These are phyloP conservation scores for Carapus acus DNA, from an alignment of 2,797 vertebrate species.

Conservation along the genomic window DNA sequence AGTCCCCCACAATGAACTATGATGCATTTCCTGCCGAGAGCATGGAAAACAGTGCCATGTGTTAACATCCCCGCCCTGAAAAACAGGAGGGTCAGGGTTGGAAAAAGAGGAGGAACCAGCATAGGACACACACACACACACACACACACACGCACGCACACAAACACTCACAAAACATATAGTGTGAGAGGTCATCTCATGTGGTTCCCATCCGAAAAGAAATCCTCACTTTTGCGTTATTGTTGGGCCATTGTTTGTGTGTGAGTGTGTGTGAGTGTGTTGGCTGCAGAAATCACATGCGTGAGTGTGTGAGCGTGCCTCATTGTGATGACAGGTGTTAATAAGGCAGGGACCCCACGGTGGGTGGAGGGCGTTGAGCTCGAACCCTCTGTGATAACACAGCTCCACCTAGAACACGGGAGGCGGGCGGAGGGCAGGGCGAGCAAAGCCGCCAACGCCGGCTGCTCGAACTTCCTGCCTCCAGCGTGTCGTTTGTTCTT, in stretches of 20 bases:
- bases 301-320: constrained; percentile 4
- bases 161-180: neutral
- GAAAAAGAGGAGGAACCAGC: constrained; percentile 47
- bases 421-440: constrained; percentile 49
- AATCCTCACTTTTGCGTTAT: constrained; percentile 3
- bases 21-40: constrained; percentile 96
- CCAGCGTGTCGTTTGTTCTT: constrained; percentile 32
- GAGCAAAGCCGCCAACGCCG: constrained; percentile 28
- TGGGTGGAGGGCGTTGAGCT: constrained; percentile 48
- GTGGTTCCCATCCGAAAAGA: constrained; percentile 6
- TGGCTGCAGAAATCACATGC: constrained; percentile 24
- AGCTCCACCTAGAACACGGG: constrained; percentile 44
- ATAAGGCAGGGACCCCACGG: constrained; percentile 43
- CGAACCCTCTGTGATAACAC: constrained; percentile 42
- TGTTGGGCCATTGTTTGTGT: constrained; percentile 20
- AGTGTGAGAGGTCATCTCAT: neutral
- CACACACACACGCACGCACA: neutral
- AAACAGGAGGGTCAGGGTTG: constrained; percentile 69
- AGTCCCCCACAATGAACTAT: constrained; percentile 86
- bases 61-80: constrained; percentile 87
- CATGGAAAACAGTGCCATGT: constrained; percentile 94
- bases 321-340: constrained; percentile 36
- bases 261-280: constrained; percentile 10
- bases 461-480: constrained; percentile 60
- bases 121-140: constrained; percentile 9